Percentiles rank a stretch among this genome's conserved stretches.
Evolutionary conservation across 2,797 vertebrate genomes (phyloP).

Genomic region (Cyclura pinguis): DNA sequence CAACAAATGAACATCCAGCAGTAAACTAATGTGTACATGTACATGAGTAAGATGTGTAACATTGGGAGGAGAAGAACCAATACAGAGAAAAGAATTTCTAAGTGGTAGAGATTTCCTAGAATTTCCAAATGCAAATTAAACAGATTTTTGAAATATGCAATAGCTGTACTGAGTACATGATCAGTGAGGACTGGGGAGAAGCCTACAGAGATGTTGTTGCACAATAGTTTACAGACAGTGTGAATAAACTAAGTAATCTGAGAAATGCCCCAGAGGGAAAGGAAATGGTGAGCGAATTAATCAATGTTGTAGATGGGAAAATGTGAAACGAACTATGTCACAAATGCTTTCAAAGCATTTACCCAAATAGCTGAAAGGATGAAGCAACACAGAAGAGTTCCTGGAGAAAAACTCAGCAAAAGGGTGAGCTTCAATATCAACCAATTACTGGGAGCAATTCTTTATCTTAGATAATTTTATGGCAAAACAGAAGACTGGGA

Average conservation of each 20-base stretch:
- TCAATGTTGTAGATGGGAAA: not conserved
- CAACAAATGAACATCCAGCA: not conserved
- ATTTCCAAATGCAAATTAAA: constrained; percentile 16
- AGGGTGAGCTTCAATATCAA: not conserved
- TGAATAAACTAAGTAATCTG: not conserved
- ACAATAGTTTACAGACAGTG: not conserved
- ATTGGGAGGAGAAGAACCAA: no score
- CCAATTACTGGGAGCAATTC: not conserved
- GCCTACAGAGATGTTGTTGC: not conserved
- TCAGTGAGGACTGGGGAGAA: not conserved
- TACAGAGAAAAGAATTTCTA: not conserved
- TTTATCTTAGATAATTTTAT: not conserved
- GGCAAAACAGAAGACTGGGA: no score
- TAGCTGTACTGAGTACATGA: not conserved
- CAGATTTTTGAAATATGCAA: not conserved
- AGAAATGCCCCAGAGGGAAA: not conserved
- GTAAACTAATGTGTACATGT: not conserved
- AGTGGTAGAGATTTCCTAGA: not conserved
- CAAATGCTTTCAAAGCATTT: not conserved
- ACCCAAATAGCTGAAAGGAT: not conserved
- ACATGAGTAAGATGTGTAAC: not conserved
- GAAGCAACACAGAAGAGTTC: not conserved
- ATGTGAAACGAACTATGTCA: not conserved
- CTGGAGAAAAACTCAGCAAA: not conserved
- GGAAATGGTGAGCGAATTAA: constrained; percentile 1